Percentiles rank a stretch among this genome's conserved stretches.
phyloP scores from a whole-genome alignment of 35 echinoderm and acorn worm genomes.

The Hemicentrotus pulcherrimus region DNA sequence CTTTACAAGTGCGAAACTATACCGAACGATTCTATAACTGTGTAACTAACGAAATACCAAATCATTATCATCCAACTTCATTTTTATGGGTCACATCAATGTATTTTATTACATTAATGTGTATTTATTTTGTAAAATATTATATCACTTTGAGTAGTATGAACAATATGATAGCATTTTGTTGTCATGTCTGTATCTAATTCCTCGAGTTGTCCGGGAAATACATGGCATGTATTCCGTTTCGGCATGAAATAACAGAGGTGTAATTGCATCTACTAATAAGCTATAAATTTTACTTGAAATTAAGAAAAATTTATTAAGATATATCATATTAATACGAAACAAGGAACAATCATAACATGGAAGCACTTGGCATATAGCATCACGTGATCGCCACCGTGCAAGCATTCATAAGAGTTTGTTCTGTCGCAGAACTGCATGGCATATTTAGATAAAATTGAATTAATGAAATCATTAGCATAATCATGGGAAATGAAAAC shows the following conservation, averaged over 20 bases:
- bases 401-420: not conserved
- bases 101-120: not conserved
- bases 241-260: too few relatives aligned
- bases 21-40: not conserved
- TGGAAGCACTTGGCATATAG: not conserved
- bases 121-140: not conserved
- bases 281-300: too few relatives aligned
- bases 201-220: too few relatives aligned
- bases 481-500: conserved; percentile 48
- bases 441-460: conserved; percentile 35
- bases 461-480: conserved; percentile 48
- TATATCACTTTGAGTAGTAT: not conserved
- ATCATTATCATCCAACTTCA: not conserved
- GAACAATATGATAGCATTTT: not conserved
- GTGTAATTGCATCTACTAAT: too few relatives aligned
- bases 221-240: too few relatives aligned
- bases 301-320: not conserved
- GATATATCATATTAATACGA: not conserved
- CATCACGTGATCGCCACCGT: not conserved
- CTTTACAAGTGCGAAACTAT: not conserved
- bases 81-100: not conserved
- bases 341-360: not conserved
- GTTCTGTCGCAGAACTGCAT: conserved; percentile 1
- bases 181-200: too few relatives aligned
- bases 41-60: too few relatives aligned